Conservation (phyloP, 1,140 invertebrate genomes). For the Pseudomyrmex dendroicus region DNA sequence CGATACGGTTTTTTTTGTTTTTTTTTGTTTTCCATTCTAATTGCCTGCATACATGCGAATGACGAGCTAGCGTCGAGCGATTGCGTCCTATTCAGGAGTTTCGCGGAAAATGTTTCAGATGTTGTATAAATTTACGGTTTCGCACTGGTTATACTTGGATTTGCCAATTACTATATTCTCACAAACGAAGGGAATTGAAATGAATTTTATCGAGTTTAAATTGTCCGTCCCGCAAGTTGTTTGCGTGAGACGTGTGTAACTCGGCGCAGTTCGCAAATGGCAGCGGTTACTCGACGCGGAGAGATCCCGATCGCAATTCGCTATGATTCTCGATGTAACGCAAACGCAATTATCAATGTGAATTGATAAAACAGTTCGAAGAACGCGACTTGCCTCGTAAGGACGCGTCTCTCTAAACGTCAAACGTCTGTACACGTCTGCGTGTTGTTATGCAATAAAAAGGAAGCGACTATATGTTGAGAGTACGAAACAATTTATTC, state of each 20-base stretch:
- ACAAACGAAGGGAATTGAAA: no score
- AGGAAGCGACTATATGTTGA: background rate
- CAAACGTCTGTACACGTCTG: background rate
- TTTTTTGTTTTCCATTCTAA: conserved; percentile 9
- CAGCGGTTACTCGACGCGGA: background rate
- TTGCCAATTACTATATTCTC: no score
- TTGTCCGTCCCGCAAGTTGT: no score
- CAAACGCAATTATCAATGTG: conserved; percentile 3
- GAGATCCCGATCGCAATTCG: conserved; percentile 8
- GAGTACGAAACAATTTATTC: no score
- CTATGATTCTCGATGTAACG: background rate
- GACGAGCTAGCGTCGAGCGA: background rate
- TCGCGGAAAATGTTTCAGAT: background rate
- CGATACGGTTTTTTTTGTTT: no score
- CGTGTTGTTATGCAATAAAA: conserved; percentile 22
- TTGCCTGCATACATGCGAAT: conserved; percentile 13
- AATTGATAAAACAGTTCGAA: conserved; percentile 15
- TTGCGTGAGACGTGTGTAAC: no score
- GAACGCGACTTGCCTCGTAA: background rate
- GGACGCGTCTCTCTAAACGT: background rate
- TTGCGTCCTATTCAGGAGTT: background rate
- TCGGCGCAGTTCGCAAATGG: background rate
- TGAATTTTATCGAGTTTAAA: no score
- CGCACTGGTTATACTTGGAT: background rate
- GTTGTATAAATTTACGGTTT: background rate